Base-by-base conservation (phyloP, 1,140 invertebrate genomes). In the Ips typographus region DNA sequence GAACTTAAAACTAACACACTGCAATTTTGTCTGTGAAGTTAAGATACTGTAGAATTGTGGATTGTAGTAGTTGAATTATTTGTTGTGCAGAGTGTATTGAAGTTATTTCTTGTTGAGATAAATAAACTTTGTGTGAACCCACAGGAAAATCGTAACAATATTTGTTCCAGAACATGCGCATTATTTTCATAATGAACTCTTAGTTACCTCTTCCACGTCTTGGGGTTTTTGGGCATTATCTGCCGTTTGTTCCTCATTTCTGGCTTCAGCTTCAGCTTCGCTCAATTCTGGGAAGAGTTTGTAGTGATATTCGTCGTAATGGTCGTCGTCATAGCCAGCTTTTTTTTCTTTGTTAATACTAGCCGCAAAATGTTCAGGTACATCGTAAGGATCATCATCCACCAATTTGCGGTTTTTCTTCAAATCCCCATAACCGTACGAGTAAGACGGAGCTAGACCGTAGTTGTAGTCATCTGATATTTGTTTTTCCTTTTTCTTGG, bases 161-260 rank as follows among this genome's bases (percentile, higher is more conserved):
- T 22, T 22, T 22, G 22, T 22, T 0, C 22, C 22, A 22, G 22
- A 22, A 22, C 22, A 22, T 22, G 22, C 22, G 22, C 22, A 22
- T 22, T 22, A 22, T 22, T 22, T 22, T 22, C 22, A 22, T 22
- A 22, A 22, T 22, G 0, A 22, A 22, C 22, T 22, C 22, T 22
- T 22, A 22, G 44, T 7, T 60, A 62, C 69, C 74, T 87, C 85
- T 77, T 89, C 87, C 8, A 90, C 87, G 71, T 90, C 86, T 73
- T 87, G 86, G 71, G 84, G 84, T 4, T 79, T 82, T 68, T 82
- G 81, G 43, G 83, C 77, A 38, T 78, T 80, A 4, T 74, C 76
- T 8, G 78, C 75, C 53, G 82, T 74, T 65, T 80, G 79, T 36
- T 78, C 77, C 56, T 79, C 70, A 57, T 78, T 77, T 52, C 76